phyloP scores from a whole-genome alignment of 2,888 invertebrate species.

The Watsonalla cultraria region DNA sequence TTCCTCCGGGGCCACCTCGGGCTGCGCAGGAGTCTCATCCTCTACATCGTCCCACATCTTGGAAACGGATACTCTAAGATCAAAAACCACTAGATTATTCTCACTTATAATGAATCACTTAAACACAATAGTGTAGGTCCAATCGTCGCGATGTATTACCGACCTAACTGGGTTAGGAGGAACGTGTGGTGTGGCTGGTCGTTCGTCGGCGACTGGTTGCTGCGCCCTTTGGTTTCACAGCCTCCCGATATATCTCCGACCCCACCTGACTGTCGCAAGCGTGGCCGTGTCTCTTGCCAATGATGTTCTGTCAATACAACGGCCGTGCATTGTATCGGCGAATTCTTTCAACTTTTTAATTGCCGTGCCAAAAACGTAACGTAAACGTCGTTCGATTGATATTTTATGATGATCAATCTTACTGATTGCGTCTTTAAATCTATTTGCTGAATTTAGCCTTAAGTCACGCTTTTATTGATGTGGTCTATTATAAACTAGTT shows the following conservation, averaged over 20 bases:
- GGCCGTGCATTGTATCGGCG: conserved; percentile 62
- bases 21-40: conserved; percentile 59
- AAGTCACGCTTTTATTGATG: background rate
- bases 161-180: conserved; percentile 65
- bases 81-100: conserved; percentile 49
- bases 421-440: conserved; percentile 15
- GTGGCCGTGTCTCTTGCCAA: conserved; percentile 59
- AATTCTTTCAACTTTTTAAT: conserved; percentile 55
- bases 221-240: conserved; percentile 50
- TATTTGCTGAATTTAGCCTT: too few relatives aligned
- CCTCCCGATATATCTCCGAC: conserved; percentile 74
- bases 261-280: conserved; percentile 71
- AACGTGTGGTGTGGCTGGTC: conserved; percentile 67
- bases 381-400: conserved; percentile 31
- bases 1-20: conserved; percentile 38
- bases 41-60: conserved; percentile 79
- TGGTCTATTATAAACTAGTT: conserved; percentile 16
- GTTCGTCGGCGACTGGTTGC: conserved; percentile 66
- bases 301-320: conserved; percentile 72
- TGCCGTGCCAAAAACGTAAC: conserved; percentile 50
- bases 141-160: conserved; percentile 35
- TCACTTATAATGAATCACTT: conserved; percentile 14
- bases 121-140: conserved; percentile 20
- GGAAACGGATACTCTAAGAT: conserved; percentile 57
- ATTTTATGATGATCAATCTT: conserved; percentile 14